These are phyloP conservation scores for Apistogramma diplotaenia DNA, from an alignment of 2,113 vertebrate species.

Conservation along the genomic window DNA sequence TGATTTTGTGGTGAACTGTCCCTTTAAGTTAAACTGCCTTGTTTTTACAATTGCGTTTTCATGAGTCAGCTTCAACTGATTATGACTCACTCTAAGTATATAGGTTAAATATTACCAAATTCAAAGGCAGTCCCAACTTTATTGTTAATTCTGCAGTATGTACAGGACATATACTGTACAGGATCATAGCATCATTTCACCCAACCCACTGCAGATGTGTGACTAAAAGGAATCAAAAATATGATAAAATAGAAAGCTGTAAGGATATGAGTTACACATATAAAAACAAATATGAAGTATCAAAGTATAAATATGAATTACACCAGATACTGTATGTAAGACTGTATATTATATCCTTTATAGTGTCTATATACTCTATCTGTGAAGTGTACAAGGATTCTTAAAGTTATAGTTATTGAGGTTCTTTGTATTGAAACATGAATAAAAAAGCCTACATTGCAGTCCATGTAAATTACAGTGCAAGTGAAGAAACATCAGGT, in stretches of 20 bases:
- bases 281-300: background rate
- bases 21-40: background rate
- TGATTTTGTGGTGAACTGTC: background rate
- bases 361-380: background rate
- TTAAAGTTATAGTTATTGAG: background rate
- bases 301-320: background rate
- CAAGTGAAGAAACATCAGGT: too few species aligned
- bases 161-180: background rate
- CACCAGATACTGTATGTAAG: background rate
- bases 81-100: background rate
- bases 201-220: background rate
- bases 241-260: background rate
- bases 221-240: background rate
- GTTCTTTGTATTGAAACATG: background rate
- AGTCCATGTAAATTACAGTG: too few species aligned
- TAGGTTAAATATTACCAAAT: background rate
- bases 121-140: background rate
- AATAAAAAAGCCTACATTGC: background rate
- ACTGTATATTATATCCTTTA: background rate
- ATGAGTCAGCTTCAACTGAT: background rate
- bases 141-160: rapidly evolving
- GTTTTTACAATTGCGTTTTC: background rate
- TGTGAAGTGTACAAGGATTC: rapidly evolving
- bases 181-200: rapidly evolving
- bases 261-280: background rate